Evolutionary conservation across 2,888 invertebrate genomes (phyloP), one percentile per base, ranked within the genome.

Genomic region (Invenusta paracnida): DNA sequence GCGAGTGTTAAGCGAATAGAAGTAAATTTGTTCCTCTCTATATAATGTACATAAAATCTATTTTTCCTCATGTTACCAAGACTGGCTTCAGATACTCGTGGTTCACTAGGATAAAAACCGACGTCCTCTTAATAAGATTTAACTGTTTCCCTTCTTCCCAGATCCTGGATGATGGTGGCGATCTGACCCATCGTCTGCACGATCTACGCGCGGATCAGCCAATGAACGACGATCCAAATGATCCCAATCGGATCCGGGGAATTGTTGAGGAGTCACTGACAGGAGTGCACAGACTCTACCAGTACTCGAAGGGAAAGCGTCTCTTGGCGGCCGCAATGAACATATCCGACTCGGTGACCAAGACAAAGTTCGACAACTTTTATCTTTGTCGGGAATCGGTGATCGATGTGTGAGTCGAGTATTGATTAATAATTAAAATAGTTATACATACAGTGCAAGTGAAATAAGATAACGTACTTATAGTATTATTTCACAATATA

Each of bases 221-320:
- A 91, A 25, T 23, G 25, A 73, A 73, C 27, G 23, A 73, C 25
- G 48, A 66, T 17, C n/a, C 83, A 2, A 48, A 83, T 23, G 48
- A 27, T 30, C 31, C 66, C 2, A 83, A 83, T 25, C 17, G 23
- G 96, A 95, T 97, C 88, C 96, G 96, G 93, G 96, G 96, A 86
- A 97, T 98, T 90, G 97, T 97, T 0, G 98, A 98, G 91, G 98
- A 98, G 92, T 96, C 96, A 90, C 97, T 97, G 67, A 98, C 98
- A 0, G 98, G 98, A n/a, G 97, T 98, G 0, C 98, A 98, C 92
- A 94, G 98, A 87, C 93, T 98, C 85, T 98, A 98, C 91, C 97
- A 98, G 91, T 93, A 98, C 67, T 96, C 96, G 82, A 97, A 97
- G 92, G 95, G 96, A 23, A 95, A 95, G 86, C 97, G 97, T 92